phyloP scores from a whole-genome alignment of 2,888 invertebrate genomes.

The Odontothrips loti region DNA sequence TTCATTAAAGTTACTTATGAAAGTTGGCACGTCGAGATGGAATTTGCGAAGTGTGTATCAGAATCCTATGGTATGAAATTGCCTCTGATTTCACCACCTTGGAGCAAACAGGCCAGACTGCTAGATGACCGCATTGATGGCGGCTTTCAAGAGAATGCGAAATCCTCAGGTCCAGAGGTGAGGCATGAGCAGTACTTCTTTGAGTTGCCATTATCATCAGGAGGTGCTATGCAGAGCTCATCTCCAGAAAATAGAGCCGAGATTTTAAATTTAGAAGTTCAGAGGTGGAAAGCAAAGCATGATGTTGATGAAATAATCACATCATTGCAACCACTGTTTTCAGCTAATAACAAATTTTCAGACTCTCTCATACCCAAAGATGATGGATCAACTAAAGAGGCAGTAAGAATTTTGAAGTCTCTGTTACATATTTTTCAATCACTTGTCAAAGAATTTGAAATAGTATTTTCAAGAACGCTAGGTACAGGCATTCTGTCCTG shows the following conservation, averaged over 20 bases:
- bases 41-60: not conserved
- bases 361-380: not conserved
- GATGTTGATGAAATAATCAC: not conserved
- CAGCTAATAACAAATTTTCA: not conserved
- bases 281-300: not conserved
- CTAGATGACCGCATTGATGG: not conserved
- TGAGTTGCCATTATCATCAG: no score
- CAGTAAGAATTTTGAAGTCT: not conserved
- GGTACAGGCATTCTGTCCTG: not conserved
- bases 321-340: not conserved
- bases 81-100: not conserved
- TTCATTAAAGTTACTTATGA: not conserved
- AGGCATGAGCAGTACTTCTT: no score
- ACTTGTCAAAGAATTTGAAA: not conserved
- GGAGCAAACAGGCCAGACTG: not conserved
- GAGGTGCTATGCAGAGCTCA: not conserved
- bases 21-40: constrained; percentile 7
- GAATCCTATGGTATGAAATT: not conserved
- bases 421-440: not conserved
- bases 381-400: not conserved
- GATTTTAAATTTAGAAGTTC: not conserved
- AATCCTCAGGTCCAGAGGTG: not conserved
- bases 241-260: no score
- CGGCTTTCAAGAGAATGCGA: not conserved
- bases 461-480: not conserved